These are phyloP conservation scores for Sminthurides bifidus DNA, from an alignment of 1,140 invertebrate species.

Conservation along the genomic window DNA sequence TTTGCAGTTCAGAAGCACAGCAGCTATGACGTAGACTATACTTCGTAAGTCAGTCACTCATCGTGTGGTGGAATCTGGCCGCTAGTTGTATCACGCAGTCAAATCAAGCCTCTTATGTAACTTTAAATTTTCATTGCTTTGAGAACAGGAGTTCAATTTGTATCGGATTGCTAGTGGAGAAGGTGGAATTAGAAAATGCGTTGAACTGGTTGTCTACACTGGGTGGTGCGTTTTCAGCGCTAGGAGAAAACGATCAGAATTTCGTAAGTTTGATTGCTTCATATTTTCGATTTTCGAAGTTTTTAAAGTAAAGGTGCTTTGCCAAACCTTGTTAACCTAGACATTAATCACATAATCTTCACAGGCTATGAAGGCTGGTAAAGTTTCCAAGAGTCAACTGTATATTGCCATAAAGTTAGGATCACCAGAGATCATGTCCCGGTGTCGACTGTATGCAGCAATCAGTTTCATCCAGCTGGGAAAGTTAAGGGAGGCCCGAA, in stretches of 20 bases:
- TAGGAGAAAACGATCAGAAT: conserved; percentile 68
- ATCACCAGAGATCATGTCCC: conserved; percentile 60
- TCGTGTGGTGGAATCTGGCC: no score
- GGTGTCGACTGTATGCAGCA: conserved; percentile 72
- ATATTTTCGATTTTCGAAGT: no score
- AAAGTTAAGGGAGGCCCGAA: conserved; percentile 48
- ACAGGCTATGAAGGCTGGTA: conserved; percentile 71
- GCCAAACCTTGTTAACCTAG: no score
- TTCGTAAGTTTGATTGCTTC: conserved; percentile 47
- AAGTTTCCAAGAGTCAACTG: conserved; percentile 72
- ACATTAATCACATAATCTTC: no score
- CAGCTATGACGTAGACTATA: no score
- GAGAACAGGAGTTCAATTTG: conserved; percentile 35
- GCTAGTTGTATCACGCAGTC: no score
- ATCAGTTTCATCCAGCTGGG: conserved; percentile 74
- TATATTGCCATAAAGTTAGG: conserved; percentile 61
- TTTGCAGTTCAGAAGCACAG: no score
- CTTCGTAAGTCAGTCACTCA: no score
- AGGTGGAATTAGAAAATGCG: conserved; percentile 48
- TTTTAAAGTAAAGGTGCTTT: no score
- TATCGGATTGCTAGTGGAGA: conserved; percentile 32
- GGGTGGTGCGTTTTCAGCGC: conserved; percentile 82
- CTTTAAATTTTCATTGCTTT: no score
- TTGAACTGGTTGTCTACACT: conserved; percentile 93
- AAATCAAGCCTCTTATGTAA: no score